Base-by-base conservation (phyloP, 2,797 vertebrate species). In the Danionella dracula region DNA sequence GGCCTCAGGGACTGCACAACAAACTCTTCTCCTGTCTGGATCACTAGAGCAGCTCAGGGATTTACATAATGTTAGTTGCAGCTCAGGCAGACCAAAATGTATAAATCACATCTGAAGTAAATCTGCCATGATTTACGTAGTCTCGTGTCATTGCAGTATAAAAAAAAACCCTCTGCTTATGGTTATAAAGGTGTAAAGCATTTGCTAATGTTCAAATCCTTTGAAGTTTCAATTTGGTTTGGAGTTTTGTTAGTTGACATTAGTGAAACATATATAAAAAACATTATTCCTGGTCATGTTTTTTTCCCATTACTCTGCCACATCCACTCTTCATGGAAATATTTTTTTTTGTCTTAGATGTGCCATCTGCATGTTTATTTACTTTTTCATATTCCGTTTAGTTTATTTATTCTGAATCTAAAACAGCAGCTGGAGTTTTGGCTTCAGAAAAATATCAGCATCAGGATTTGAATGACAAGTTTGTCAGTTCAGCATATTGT, bases 21-120 rank as follows among this genome's bases (percentile, higher is more conserved):
- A 45, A 45, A 66, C 34, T 40, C 37, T 55, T 35, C 63, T 49
- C 44, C 64, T 55, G 78, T 67, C 77, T 75, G 75, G 69, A 81
- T 76, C 72, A 72, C 72, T 68, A 67, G 63, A 56, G 70, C 72
- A 77, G 76, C 78, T 59, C 65, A 71, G 17, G 38, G 55, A 80
- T 83, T 81, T 84, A 76, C 81, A 80, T 82, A 82, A 82, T 79
- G 74, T 48, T 70, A 68, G 58, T 80, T 76, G 69, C 3, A 72
- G 51, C 78, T 73, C 71, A 81, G 65, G 67, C 64, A 79, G 75
- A 76, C 45, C 71, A 78, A 44, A 65, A 68, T 73, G 72, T 78
- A 82, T 83, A 83, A 84, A 84, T 86, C 77, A 84, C 76, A 58
- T 67, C 67, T 58, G 27, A 69, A 53, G 68, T 2, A 20, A 34